These are phyloP conservation scores for Drosophila parvula DNA, from an alignment of 1,140 invertebrate species.

Conservation along the genomic window DNA sequence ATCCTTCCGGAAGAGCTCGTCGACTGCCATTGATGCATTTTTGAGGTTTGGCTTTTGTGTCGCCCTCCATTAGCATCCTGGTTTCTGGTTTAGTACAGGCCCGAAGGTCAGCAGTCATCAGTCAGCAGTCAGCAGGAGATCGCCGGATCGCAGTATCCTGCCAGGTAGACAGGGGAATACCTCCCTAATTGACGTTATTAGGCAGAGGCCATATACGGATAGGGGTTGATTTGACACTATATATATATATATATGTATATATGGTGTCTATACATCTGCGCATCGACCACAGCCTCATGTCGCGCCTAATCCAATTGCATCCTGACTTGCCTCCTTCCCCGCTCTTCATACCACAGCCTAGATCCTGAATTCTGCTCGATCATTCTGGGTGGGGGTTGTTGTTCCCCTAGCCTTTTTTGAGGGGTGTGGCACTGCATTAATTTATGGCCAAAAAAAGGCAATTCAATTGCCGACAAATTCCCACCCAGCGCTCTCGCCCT, in stretches of 20 bases:
- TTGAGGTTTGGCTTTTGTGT: constrained; percentile 75
- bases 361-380: constrained; percentile 23
- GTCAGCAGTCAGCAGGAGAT: constrained; percentile 29
- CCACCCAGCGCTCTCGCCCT: constrained; percentile 8
- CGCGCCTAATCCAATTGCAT: constrained; percentile 68
- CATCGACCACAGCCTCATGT: constrained; percentile 45
- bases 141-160: neutral
- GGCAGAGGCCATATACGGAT: constrained; percentile 18
- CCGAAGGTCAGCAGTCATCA: constrained; percentile 68
- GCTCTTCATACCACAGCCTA: too few species aligned
- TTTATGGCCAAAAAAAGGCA: constrained; percentile 51
- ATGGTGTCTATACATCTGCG: constrained; percentile 27
- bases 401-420: neutral
- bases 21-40: constrained; percentile 36
- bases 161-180: constrained; percentile 58
- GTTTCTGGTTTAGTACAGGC: constrained; percentile 21
- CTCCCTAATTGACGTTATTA: constrained; percentile 75
- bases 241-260: neutral
- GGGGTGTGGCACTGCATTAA: constrained; percentile 66
- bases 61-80: constrained; percentile 62
- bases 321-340: constrained; percentile 18
- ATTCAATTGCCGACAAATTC: constrained; percentile 69
- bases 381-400: constrained; percentile 6
- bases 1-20: constrained; percentile 27
- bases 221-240: constrained; percentile 26